Evolutionary conservation across 2,888 invertebrate genomes (phyloP).

Genomic region (Bugulina stolonifera): DNA sequence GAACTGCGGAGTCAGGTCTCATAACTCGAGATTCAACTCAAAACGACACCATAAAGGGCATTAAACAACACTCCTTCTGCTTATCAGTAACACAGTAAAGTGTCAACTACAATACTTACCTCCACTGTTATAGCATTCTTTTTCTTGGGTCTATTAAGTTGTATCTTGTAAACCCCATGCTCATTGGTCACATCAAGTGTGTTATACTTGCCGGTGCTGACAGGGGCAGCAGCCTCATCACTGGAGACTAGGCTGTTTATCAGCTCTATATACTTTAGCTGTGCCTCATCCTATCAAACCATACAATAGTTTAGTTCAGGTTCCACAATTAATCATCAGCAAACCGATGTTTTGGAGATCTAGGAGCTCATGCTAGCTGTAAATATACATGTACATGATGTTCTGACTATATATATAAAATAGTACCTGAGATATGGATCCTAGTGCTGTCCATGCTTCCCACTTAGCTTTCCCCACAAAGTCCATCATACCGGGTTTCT

Average conservation of each 20-base stretch:
- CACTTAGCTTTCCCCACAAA: slow-evolving; percentile 59
- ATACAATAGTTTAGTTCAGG: too few relatives aligned
- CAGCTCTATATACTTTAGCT: slow-evolving; percentile 54
- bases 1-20: too few relatives aligned
- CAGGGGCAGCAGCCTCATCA: slow-evolving; percentile 33
- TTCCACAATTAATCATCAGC: too few relatives aligned
- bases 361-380: too few relatives aligned
- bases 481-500: slow-evolving; percentile 58
- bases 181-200: slow-evolving; percentile 36
- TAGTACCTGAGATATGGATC: slow-evolving; percentile 55
- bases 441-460: slow-evolving; percentile 58
- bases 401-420: too few relatives aligned
- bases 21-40: too few relatives aligned
- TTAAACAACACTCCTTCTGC: too few relatives aligned
- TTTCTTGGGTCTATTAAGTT: slow-evolving; percentile 68
- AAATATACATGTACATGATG: too few relatives aligned
- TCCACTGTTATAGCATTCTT: slow-evolving; percentile 69
- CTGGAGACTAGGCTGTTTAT: slow-evolving; percentile 50
- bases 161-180: slow-evolving; percentile 41
- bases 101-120: too few relatives aligned
- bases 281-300: slow-evolving; percentile 56
- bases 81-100: too few relatives aligned
- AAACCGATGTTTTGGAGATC: too few relatives aligned
- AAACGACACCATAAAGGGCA: too few relatives aligned
- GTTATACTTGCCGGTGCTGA: slow-evolving; percentile 38